Evolutionary conservation across 2,888 invertebrate genomes (phyloP).

Genomic region (Phaonia tiefii): DNA sequence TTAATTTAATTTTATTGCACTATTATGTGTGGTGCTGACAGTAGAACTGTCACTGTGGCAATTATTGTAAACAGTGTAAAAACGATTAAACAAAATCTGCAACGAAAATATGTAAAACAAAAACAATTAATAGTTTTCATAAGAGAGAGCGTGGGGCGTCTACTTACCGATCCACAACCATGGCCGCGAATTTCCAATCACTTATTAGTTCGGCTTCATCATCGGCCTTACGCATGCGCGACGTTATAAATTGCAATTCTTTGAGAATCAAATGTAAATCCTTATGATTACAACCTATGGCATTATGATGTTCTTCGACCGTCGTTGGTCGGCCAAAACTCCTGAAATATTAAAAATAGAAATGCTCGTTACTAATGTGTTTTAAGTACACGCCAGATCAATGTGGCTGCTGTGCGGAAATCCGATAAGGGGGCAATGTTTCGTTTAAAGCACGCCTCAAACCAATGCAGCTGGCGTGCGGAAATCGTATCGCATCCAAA

Average conservation of each 20-base stretch:
- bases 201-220: conserved; percentile 95
- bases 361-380: too few relatives aligned
- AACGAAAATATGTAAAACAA: conserved; percentile 71
- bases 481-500: too few relatives aligned
- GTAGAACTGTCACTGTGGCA: conserved; percentile 94
- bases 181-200: conserved; percentile 99
- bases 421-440: too few relatives aligned
- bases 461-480: too few relatives aligned
- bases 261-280: conserved; percentile 95
- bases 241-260: conserved; percentile 96
- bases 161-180: conserved; percentile 94
- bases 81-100: conserved; percentile 95
- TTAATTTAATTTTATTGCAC: conserved; percentile 86
- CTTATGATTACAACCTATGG: conserved; percentile 87
- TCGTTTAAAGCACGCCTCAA: too few relatives aligned
- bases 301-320: conserved; percentile 86
- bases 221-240: conserved; percentile 96
- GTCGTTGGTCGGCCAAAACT: conserved; percentile 89
- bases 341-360: conserved; percentile 69
- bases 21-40: conserved; percentile 96
- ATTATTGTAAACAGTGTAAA: conserved; percentile 97
- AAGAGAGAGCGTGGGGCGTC: not conserved
- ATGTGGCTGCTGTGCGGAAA: too few relatives aligned
- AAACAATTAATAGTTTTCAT: not conserved
- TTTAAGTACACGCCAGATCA: too few relatives aligned